Base-by-base conservation (phyloP, 2,797 vertebrate species). In the Lepidocolaptes lacrymiger region DNA sequence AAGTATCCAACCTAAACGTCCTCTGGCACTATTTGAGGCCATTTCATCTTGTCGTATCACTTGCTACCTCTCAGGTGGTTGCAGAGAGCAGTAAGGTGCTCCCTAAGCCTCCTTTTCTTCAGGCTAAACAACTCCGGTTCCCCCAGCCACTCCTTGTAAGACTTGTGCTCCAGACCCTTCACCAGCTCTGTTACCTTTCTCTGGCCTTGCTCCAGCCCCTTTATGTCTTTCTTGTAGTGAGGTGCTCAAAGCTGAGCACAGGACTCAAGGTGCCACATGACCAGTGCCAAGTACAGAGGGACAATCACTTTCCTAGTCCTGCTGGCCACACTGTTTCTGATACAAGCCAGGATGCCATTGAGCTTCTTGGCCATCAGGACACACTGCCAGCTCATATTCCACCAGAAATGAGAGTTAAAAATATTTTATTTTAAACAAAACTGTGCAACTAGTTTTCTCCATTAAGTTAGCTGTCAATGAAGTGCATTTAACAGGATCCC, bases 241-340 rank as follows among this genome's bases (percentile, higher is more conserved):
- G 16, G 2, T 10, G 28, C 27, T n/a, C 36, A 63, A 34, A 76
- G 26, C 6, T 22, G 37, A 22, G 28, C 64, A 71, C 9, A 56
- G 37, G 37, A 46, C 12, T 58, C 0, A 0, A 64, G 21, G 8
- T 52, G 37, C 27, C n/a, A 5, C n/a, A 30, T 51, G n/a, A 52
- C 5, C 51, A 64, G 37, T 11, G 7, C 18, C 1, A 4, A 34
- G 28, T 14, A 32, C 3, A 37, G 76, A 26, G 51, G 26, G 10
- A 71, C 10, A 64, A 44, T 34, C 44, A 26, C 28, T 7, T 30
- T 14, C 20, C 14, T 41, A 59, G n/a, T 71, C n/a, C 51, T 83
- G 37, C 6, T 77, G 72, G 37, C 51, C 58, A 71, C n/a, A 20
- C 37, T 23, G 11, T 6, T 58, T 52, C n/a, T 58, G 37, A 58